Evolutionary conservation across 2,113 vertebrate species (phyloP), one percentile per base, ranked within the genome.

Genomic region (Chroicocephalus ridibundus): DNA sequence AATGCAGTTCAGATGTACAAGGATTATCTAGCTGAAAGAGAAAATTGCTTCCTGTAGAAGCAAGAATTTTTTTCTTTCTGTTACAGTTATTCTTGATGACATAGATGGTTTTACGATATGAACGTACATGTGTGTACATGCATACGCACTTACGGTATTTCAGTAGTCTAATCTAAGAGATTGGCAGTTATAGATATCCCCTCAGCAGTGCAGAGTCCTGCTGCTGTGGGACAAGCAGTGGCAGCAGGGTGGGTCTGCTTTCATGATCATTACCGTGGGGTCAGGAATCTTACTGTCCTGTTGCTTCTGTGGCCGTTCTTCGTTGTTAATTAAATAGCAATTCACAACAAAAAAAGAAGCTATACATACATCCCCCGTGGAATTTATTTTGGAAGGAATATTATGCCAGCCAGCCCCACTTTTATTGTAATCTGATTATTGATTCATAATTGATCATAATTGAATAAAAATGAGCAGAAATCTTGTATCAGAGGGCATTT

Each of bases 401-500:
- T 89, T 94, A 82, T 65, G 40, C n/a, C 47, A 64, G 32, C 25
- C 71, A 90, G 90, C 36, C 44, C 54, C 24, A 38, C 40, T 75
- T 55, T 64, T 88, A 54, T 57, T 76, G 64, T 82, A 77, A 94
- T 83, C 61, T 93, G 64, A 68, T 91, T 94, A 72, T 85, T 88
- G 93, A 91, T 54, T 92, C 15, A 69, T 95, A 93, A 93, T 85
- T 83, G 83, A 83, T 84, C 36, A 40, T 92, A 90, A 89, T 47
- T 96, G 82, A 95, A 92, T 96, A 82, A 83, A 72, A 27, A n/a
- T 90, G 44, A 93, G 77, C 42, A 88, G 76, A 88, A 96, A 92
- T 19, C 51, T 95, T 87, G 31, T 65, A 91, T 82, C 97, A 88
- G 54, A 94, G 89, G 65, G 6, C 40, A 17, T 92, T 93, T 92